phyloP scores from a whole-genome alignment of 2,888 invertebrate genomes.

The Drosophila percnosoma region DNA sequence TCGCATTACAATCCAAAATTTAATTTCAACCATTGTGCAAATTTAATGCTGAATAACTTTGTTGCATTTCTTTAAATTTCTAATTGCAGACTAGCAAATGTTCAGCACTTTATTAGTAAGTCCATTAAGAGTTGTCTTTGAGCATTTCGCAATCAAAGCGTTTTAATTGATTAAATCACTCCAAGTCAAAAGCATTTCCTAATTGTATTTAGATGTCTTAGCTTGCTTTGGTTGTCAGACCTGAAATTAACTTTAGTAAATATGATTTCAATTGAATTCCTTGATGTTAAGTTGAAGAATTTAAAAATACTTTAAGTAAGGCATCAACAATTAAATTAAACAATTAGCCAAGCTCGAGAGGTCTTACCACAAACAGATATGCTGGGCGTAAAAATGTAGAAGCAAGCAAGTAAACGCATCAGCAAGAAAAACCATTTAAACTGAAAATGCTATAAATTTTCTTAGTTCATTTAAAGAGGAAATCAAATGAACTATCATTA shows the following conservation, averaged over 20 bases:
- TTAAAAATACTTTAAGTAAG: neutral
- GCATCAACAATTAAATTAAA: neutral
- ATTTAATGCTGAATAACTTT: neutral
- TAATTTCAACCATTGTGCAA: neutral
- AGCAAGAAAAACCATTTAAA: neutral
- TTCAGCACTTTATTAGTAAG: neutral
- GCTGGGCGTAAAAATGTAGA: neutral
- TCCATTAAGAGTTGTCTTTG: slow-evolving; percentile 1
- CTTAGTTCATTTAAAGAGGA: neutral
- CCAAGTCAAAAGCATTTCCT: slow-evolving; percentile 14
- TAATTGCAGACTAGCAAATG: neutral
- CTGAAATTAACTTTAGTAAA: neutral
- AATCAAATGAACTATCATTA: neutral
- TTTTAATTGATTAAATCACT: slow-evolving; percentile 12
- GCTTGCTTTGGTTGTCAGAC: neutral
- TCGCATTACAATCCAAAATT: neutral
- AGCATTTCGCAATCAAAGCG: neutral
- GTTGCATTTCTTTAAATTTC: neutral
- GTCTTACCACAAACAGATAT: too few species aligned
- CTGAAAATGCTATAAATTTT: neutral
- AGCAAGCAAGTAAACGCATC: neutral
- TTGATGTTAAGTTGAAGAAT: neutral
- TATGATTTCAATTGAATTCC: neutral
- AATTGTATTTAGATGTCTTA: neutral
- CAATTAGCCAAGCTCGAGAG: neutral